Percentiles rank a stretch among this genome's conserved stretches.
phyloP scores from a whole-genome alignment of 2,113 vertebrate species.

The Rhombomys opimus region DNA sequence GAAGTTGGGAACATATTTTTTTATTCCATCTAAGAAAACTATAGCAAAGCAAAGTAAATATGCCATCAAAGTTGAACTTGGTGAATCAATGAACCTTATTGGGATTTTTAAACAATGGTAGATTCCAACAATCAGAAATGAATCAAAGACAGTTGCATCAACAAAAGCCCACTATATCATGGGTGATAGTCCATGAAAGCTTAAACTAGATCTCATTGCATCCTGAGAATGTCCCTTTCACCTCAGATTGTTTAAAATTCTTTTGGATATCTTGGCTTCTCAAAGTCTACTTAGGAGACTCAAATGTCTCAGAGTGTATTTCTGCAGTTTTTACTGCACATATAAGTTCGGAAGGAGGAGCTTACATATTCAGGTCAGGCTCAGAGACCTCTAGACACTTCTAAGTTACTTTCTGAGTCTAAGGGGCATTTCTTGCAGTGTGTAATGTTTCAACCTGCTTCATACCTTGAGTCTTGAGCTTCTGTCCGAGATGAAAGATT shows the following conservation, averaged over 20 bases:
- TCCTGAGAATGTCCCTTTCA: neutral
- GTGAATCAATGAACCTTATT: neutral
- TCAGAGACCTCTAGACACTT: neutral
- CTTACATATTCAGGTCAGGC: too few species aligned
- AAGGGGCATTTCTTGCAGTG: neutral
- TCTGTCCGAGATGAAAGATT: neutral
- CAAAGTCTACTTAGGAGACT: neutral
- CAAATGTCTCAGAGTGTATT: neutral
- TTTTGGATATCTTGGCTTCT: neutral
- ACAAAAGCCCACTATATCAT: neutral
- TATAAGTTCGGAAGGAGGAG: neutral
- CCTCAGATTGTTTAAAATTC: neutral
- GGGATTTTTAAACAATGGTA: neutral
- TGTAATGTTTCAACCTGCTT: neutral
- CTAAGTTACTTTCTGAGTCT: neutral
- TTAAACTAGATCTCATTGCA: neutral
- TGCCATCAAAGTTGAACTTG: neutral
- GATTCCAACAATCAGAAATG: neutral
- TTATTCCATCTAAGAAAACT: neutral
- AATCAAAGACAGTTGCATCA: neutral
- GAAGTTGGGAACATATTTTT: too few species aligned
- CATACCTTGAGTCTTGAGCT: neutral
- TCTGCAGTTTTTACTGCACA: neutral
- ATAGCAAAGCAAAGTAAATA: neutral
- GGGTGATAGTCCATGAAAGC: neutral